A percentile compares a stretch with the other conserved stretches of the same genome.
phyloP scores from a whole-genome alignment of 2,113 vertebrate species.

The Cephalophus harveyi region DNA sequence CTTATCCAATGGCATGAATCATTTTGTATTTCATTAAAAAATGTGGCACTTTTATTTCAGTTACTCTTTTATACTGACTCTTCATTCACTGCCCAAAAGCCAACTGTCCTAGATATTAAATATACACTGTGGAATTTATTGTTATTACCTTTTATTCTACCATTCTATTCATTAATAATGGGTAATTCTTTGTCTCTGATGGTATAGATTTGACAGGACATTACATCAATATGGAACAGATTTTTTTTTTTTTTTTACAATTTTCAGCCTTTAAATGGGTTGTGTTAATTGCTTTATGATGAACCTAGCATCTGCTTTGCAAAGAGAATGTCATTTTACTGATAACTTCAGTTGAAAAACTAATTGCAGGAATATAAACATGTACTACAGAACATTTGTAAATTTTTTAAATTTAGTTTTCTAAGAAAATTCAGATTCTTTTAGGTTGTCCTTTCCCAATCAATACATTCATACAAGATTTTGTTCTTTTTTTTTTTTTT shows the following conservation, averaged over 20 bases:
- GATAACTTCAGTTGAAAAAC: background rate
- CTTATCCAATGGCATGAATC: background rate
- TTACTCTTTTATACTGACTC: background rate
- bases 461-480: background rate
- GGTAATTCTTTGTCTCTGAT: background rate
- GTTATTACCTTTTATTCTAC: background rate
- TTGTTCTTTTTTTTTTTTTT: background rate
- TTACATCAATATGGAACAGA: background rate
- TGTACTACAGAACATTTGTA: background rate
- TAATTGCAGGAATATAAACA: background rate
- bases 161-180: background rate
- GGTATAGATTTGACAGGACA: background rate
- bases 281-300: background rate
- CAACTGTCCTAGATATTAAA: background rate
- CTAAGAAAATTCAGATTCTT: background rate
- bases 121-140: background rate
- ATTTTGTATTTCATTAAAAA: background rate
- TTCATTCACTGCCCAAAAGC: background rate
- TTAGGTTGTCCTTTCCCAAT: background rate
- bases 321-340: background rate
- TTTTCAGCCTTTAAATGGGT: background rate
- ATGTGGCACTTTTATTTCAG: background rate
- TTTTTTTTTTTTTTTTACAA: background rate
- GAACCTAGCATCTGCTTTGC: background rate
- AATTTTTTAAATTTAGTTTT: background rate